Percentiles rank a stretch among this genome's conserved stretches.
These are phyloP conservation scores for Drosophila elegans DNA, from an alignment of 1,140 invertebrate species.

Conservation along the genomic window DNA sequence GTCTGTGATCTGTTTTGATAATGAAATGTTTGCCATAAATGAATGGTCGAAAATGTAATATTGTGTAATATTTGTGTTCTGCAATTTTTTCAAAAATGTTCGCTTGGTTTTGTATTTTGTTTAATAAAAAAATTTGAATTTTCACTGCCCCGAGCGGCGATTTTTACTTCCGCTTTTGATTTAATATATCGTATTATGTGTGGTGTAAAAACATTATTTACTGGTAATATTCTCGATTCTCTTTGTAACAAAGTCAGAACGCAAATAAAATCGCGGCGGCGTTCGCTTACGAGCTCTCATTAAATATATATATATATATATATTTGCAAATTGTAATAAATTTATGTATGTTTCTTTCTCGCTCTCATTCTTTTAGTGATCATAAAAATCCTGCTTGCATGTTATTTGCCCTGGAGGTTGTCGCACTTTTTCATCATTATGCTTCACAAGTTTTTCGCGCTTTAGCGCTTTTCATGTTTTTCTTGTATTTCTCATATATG, in stretches of 20 bases:
- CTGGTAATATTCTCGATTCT: too few species aligned
- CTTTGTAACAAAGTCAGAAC: conserved; percentile 75
- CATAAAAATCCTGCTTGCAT: too few species aligned
- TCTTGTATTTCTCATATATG: neutral
- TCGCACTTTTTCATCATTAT: too few species aligned
- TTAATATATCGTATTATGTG: too few species aligned
- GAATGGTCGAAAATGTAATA: too few species aligned
- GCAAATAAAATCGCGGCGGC: conserved; percentile 64
- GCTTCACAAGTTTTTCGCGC: too few species aligned
- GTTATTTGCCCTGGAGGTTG: too few species aligned
- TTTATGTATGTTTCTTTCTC: conserved; percentile 27
- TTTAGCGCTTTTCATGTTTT: too few species aligned
- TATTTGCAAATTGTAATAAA: conserved; percentile 46
- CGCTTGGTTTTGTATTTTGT: conserved; percentile 52
- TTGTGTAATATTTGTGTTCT: conserved; percentile 44
- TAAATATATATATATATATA: conserved; percentile 26
- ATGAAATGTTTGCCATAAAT: too few species aligned
- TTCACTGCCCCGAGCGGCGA: conserved; percentile 38
- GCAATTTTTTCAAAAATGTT: conserved; percentile 73
- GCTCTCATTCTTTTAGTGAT: too few species aligned
- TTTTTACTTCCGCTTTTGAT: conserved; percentile 35
- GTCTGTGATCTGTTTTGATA: too few species aligned
- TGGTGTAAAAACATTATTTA: conserved; percentile 74
- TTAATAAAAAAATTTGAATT: conserved; percentile 82
- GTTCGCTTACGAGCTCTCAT: conserved; percentile 44